Evolutionary conservation across 2,888 invertebrate species (phyloP).

Genomic region (Sericinus montela): DNA sequence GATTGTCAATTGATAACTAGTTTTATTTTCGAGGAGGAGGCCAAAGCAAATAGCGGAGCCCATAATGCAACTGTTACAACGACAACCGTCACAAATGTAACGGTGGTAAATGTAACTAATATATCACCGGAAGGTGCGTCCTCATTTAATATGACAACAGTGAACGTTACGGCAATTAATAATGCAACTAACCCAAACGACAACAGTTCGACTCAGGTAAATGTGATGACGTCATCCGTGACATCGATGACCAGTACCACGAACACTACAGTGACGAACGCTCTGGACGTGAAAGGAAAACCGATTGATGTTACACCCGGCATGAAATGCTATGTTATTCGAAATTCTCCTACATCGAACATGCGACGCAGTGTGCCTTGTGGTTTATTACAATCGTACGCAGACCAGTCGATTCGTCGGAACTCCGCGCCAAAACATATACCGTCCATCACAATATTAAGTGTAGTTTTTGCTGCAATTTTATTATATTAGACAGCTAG

Average conservation of each 20-base stretch:
- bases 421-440: conserved; percentile 48
- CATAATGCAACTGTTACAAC: conserved; percentile 46
- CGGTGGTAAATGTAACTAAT: conserved; percentile 48
- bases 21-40: conserved; percentile 52
- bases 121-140: too few relatives aligned
- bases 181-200: conserved; percentile 29
- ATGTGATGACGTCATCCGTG: conserved; percentile 42
- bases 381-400: conserved; percentile 59
- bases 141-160: conserved; percentile 36
- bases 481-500: conserved; percentile 19
- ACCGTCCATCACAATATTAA: conserved; percentile 46
- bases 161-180: conserved; percentile 26
- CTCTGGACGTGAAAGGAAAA: conserved; percentile 65
- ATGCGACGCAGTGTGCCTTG: conserved; percentile 58
- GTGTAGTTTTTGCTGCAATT: conserved; percentile 30
- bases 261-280: conserved; percentile 55
- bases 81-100: conserved; percentile 58
- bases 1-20: conserved; percentile 63
- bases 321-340: conserved; percentile 62
- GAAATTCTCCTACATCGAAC: conserved; percentile 38
- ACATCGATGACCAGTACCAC: conserved; percentile 42
- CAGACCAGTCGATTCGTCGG: conserved; percentile 51
- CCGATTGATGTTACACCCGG: conserved; percentile 59
- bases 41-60: conserved; percentile 29
- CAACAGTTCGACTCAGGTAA: conserved; percentile 26